phyloP scores from a whole-genome alignment of 1,140 invertebrate genomes.

The Bilobella aurantiaca region DNA sequence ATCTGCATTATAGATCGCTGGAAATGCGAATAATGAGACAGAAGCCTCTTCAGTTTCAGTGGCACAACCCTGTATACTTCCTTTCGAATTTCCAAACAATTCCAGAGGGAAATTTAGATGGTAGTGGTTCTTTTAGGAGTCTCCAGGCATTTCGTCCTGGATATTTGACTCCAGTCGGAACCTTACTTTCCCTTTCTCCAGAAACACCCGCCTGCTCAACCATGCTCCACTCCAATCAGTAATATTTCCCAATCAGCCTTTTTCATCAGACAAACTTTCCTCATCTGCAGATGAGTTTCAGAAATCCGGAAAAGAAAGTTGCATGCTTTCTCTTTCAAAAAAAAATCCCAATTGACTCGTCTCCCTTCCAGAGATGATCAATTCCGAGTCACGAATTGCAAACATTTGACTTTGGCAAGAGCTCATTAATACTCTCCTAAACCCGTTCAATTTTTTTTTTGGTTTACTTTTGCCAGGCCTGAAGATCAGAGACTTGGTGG shows the following conservation, averaged over 20 bases:
- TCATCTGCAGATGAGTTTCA: background rate
- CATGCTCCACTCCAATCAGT: background rate
- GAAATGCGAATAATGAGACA: too few relatives aligned
- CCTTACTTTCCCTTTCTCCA: background rate
- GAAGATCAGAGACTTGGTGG: slow-evolving; percentile 19
- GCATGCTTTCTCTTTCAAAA: background rate
- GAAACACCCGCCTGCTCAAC: too few relatives aligned
- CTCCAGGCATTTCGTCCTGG: too few relatives aligned
- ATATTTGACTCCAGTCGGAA: background rate
- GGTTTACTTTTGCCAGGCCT: too few relatives aligned
- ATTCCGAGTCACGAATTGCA: background rate
- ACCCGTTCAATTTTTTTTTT: slow-evolving; percentile 14
- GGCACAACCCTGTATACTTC: too few relatives aligned
- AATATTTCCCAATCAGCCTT: background rate
- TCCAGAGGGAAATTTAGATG: too few relatives aligned
- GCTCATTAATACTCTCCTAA: background rate
- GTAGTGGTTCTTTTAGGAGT: too few relatives aligned
- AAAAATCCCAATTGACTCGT: background rate
- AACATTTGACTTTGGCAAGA: background rate
- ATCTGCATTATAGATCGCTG: too few relatives aligned
- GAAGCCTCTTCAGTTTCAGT: too few relatives aligned
- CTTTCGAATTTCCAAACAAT: too few relatives aligned
- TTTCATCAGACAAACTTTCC: background rate
- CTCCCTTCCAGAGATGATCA: background rate
- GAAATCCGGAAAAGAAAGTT: background rate